Evolutionary conservation across 2,797 vertebrate species (phyloP), one percentile per base, ranked within the genome.

Genomic region (Artibeus jamaicensis): DNA sequence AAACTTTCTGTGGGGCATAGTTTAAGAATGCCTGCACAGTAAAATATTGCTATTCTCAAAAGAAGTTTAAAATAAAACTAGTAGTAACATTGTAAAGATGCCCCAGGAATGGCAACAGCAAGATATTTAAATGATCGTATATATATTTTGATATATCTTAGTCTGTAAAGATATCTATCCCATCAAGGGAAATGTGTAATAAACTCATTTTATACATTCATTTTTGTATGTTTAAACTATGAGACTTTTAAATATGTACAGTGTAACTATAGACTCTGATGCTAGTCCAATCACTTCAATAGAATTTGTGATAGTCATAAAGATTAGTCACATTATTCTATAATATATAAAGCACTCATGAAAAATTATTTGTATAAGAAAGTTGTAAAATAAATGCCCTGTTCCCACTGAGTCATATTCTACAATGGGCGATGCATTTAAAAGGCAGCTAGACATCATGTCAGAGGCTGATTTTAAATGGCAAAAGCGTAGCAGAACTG

Each of bases 401-500:
- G 73, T 39, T 96, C 76, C 57, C 39, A 86, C 0, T 10, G 12
- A 19, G 15, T 71, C n/a, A 65, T 39, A 32, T 44, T 57, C 86
- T 22, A 92, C 34, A 65, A 87, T 0, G 44, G 3, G 6, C 1
- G 1, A 91, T 57, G 0, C 3, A 32, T 18, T 37, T 10, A 53
- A 82, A 77, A 86, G 6, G 12, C 11, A 3, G 29, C 16, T 93
- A 34, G 53, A 86, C 11, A n/a, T 21, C 34, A 73, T 70, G 5
- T 37, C 10, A 42, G n/a, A 46, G 82, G 21, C 14, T 93, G 32
- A 86, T n/a, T 90, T 55, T 86, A 83, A 93, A 93, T 95, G 55
- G 14, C 22, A 85, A 67, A 94, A n/a, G 12, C 21, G 48, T 26
- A 6, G 37, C 68, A 6, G 3, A 42, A 48, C 11, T 48, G 37